Evolutionary conservation across 2,113 vertebrate species (phyloP).

Genomic region (Chinchilla lanigera): DNA sequence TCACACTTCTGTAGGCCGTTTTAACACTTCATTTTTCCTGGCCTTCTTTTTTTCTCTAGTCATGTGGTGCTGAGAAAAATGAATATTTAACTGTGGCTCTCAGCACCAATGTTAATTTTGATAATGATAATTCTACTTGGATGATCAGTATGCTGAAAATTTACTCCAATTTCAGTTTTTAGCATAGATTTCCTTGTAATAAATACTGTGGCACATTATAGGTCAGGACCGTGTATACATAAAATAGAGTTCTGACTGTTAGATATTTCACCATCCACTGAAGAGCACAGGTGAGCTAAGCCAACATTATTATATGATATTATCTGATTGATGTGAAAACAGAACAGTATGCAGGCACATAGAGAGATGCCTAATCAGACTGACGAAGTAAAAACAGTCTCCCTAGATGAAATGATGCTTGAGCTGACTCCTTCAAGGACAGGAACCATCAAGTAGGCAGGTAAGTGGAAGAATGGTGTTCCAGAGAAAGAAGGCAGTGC

Average conservation of each 20-base stretch:
- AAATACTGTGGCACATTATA: not conserved
- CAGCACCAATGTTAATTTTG: constrained; percentile 33
- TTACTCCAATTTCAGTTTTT: constrained; percentile 69
- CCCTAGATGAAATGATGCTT: not conserved
- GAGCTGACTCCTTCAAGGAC: not conserved
- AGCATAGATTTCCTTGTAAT: constrained; percentile 54
- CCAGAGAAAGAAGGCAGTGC: not conserved
- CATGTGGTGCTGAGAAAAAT: not conserved
- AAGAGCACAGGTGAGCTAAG: not conserved
- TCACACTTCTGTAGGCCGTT: not conserved
- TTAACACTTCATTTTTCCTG: not conserved
- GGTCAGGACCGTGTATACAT: not conserved
- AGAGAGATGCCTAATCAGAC: not conserved
- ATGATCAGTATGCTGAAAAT: constrained; percentile 60
- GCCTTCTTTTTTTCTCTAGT: not conserved
- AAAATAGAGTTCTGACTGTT: not conserved
- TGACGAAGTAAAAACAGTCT: not conserved
- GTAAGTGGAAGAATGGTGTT: not conserved
- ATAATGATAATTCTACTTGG: constrained; percentile 40
- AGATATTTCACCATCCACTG: not conserved
- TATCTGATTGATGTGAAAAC: not conserved
- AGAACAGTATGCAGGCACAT: not conserved
- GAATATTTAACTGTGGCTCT: constrained; percentile 52
- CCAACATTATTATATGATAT: not conserved
- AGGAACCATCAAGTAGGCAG: not conserved